Base-by-base conservation (phyloP, 2,797 vertebrate species). In the Gymnothorax javanicus region DNA sequence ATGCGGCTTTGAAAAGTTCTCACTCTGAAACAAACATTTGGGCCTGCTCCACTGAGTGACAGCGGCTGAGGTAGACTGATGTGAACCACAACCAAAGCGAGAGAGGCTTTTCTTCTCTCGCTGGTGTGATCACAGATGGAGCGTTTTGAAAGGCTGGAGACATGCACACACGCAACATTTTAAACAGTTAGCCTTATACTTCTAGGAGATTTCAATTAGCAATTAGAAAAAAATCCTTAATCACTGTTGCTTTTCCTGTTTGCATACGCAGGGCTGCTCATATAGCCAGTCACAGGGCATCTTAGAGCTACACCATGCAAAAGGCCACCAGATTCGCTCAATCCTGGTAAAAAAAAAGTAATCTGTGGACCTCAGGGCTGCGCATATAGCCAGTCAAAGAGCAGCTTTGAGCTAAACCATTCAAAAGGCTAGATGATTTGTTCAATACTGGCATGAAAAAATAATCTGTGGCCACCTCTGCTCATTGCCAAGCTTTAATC, bases 1-100 rank as follows among this genome's bases (percentile, higher is more conserved):
- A 89, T 96, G 96, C 89, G 95, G 95, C 93, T 96, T 94, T 91
- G 91, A 93, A 91, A 88, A 84, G 90, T 89, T 91, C 93, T 93
- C 91, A 89, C 90, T 90, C 90, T 93, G 93, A 94, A 92, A 93
- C 94, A 95, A 96, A 95, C 94, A 94, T 91, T 90, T 91, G 86
- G 89, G 86, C 89, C 93, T 90, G 91, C 91, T 82, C 9, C 73
- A 87, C 89, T n/a, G 84, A 86, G 89, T 87, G 86, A 87, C 86
- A 92, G 90, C 85, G 87, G 89, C 85, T 87, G 87, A 94, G 91
- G 85, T 88, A 17, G 90, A 88, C 93, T 92, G 86, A 88, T 84
- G 85, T 64, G 83, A 94, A 96, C 95, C 95, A 87, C 96, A 96
- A 95, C 93, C 90, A 93, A 93, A 94, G 91, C 84, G 91, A 89